Base-by-base conservation (phyloP, 2,888 invertebrate genomes). In the Pseudococcus longispinus region DNA sequence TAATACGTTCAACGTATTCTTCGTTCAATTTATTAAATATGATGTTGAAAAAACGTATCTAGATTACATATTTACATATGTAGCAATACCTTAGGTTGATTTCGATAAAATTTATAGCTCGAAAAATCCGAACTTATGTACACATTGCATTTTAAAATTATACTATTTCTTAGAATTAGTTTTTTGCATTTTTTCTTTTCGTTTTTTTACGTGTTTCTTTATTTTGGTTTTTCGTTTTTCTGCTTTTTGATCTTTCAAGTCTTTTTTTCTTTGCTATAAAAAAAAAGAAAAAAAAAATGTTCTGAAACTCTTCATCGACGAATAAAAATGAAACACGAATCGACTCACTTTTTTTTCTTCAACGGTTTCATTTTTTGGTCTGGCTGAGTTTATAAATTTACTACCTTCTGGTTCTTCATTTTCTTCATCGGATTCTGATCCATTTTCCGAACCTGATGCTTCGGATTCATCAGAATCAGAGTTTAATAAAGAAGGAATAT, bases 161-260 rank as follows among this genome's bases (percentile, higher is more conserved):
- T 37, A 77, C 9, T 77, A 80, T 42, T 80, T 80, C 51, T 86
- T 86, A 32, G 86, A 86, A 86, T 87, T 88, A 15, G 84, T 37
- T 87, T 89, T 89, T 77, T 88, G 89, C 55, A 92, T 88, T 90
- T 94, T 95, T 90, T 96, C 96, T 90, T 96, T 94, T 88, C 96
- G 93, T 90, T 98, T 98, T 90, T 99, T 99, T 0, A 98, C 91
- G 91, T 98, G 96, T 91, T 99, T 99, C 89, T 97, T 97, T 0
- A 96, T 93, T 92, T 99, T 99, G 0, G 92, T 92, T 92, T 96
- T 96, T 83, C 98, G 93, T 90, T 95, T 96, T 89, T 98, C 97
- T 0, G 97, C 95, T 90, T 97, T 94, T 85, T 95, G 95, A 85
- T 96, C 96, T 91, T 97, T 98, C 0, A 98, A 92, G 0, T 95